Conservation (phyloP, 2,888 invertebrate genomes). For the Drepanosiphum platanoidis region DNA sequence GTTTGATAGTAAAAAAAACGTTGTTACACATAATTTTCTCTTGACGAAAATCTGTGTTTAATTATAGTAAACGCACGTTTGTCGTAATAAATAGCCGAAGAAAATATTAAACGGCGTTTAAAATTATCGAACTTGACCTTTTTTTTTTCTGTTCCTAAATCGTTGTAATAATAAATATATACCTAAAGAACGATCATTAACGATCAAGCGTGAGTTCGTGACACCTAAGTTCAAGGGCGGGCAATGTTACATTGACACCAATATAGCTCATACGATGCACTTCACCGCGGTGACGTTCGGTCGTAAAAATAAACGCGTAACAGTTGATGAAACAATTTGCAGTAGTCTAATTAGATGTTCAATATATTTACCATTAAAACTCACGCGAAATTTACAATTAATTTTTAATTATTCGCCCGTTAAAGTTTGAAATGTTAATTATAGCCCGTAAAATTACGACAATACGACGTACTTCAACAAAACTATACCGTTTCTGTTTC, state of each 20-base stretch:
- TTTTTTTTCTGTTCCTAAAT: not conserved
- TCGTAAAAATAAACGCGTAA: not conserved
- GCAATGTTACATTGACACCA: not conserved
- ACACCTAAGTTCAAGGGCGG: slow-evolving; percentile 1
- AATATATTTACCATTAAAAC: not conserved
- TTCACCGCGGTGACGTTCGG: not conserved
- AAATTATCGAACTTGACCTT: not conserved
- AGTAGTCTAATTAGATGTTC: not conserved
- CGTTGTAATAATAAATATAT: not conserved
- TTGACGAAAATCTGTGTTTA: not conserved
- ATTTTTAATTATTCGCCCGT: not conserved
- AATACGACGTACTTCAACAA: not conserved
- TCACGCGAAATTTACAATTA: not conserved
- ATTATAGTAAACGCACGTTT: not conserved
- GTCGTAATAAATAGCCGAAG: not conserved
- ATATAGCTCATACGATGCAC: not conserved
- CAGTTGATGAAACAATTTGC: not conserved
- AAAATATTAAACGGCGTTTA: not conserved
- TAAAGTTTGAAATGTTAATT: not conserved
- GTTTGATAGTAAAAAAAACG: no score
- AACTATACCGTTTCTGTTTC: not conserved
- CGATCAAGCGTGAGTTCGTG: not conserved
- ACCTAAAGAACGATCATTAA: not conserved
- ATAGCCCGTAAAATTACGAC: not conserved
- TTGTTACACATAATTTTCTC: not conserved